Percentiles rank a stretch among this genome's conserved stretches.
Conservation (phyloP, 2,888 invertebrate genomes). For the Platycheirus rosarum region DNA sequence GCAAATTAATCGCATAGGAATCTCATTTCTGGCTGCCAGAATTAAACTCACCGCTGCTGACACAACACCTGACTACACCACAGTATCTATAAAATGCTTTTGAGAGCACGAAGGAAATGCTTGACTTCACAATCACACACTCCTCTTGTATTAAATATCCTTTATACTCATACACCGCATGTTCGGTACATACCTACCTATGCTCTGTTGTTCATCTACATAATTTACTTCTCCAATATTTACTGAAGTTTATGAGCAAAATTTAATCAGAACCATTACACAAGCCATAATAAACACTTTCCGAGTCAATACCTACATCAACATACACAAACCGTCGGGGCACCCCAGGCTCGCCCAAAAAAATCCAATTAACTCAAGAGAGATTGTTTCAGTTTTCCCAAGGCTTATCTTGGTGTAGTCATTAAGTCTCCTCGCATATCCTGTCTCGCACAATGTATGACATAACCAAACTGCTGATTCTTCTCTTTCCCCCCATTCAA, state of each 20-base stretch:
- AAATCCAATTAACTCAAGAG: conserved; percentile 74
- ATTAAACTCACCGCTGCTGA: conserved; percentile 37
- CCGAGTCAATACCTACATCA: conserved; percentile 40
- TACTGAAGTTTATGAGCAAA: conserved; percentile 72
- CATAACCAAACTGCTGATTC: conserved; percentile 29
- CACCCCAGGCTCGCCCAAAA: conserved; percentile 9
- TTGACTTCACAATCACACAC: conserved; percentile 14
- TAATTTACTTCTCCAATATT: conserved; percentile 74
- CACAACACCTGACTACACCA: conserved; percentile 36
- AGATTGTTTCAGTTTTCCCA: conserved; percentile 74
- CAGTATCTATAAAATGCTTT: conserved; percentile 30
- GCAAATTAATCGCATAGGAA: conserved; percentile 74
- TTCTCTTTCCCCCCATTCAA: conserved; percentile 4
- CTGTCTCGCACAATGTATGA: conserved; percentile 66
- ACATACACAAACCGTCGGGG: conserved; percentile 11
- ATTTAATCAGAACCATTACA: conserved; percentile 73
- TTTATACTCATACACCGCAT: conserved; percentile 33
- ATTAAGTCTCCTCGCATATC: conserved; percentile 65
- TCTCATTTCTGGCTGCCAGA: conserved; percentile 70
- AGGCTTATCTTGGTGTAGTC: conserved; percentile 72
- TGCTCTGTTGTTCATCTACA: conserved; percentile 67
- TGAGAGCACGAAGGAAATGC: conserved; percentile 7
- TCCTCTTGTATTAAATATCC: conserved; percentile 33
- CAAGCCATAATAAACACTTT: conserved; percentile 70
- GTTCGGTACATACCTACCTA: background rate